Percentiles rank a stretch among this genome's conserved stretches.
Evolutionary conservation across 2,888 invertebrate species (phyloP).

Genomic region (Polyommatus iphigenia): DNA sequence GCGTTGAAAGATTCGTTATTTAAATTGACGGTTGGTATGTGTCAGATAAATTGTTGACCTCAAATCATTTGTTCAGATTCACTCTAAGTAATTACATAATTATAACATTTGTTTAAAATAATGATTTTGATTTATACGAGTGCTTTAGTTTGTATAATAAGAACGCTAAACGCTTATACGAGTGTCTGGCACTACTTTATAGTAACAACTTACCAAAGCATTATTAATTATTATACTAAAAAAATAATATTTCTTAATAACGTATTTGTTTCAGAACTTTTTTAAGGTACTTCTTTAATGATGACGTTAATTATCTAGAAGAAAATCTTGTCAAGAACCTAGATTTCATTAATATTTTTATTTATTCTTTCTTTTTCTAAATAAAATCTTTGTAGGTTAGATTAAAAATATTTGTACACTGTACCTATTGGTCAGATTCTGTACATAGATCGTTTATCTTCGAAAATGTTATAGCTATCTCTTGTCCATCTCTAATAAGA

Average conservation of each 20-base stretch:
- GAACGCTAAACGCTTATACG: neutral
- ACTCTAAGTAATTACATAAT: constrained; percentile 65
- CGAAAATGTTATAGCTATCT: constrained; percentile 41
- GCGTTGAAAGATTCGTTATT: constrained; percentile 70
- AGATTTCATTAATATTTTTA: neutral
- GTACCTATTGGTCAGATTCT: neutral
- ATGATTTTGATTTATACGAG: constrained; percentile 35
- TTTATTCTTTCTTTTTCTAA: neutral
- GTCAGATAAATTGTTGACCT: constrained; percentile 75
- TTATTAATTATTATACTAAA: neutral
- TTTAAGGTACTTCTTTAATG: too few species aligned
- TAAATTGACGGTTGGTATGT: constrained; percentile 70
- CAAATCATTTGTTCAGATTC: constrained; percentile 71
- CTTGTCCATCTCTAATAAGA: constrained; percentile 40
- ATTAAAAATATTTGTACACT: neutral
- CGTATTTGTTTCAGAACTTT: too few species aligned
- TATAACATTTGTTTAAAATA: constrained; percentile 42
- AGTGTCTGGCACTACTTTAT: neutral
- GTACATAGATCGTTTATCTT: constrained; percentile 30
- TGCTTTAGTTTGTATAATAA: constrained; percentile 37
- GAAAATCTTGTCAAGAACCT: neutral
- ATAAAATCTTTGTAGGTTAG: neutral
- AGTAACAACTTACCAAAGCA: neutral
- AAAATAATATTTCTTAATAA: too few species aligned
- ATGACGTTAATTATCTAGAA: neutral